A percentile compares a stretch with the other conserved stretches of the same genome.
Conservation (phyloP, 2,888 invertebrate genomes). For the Philhelius pedissequus region DNA sequence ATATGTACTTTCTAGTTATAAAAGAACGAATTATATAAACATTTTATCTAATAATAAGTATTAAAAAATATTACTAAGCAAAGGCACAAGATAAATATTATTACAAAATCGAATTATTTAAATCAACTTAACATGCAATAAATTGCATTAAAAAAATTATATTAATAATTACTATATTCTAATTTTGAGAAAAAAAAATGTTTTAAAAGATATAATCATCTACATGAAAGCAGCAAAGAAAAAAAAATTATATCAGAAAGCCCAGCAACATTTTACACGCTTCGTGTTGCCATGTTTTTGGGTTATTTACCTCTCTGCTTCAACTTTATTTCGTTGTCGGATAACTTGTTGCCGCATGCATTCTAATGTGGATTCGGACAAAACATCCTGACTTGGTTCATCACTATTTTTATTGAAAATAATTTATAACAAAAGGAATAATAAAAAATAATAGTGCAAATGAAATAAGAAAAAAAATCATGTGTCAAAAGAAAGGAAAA, state of each 20-base stretch:
- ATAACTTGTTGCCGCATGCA: conserved; percentile 90
- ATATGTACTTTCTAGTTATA: background rate
- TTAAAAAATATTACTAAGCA: background rate
- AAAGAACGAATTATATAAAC: background rate
- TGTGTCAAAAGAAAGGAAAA: conserved; percentile 1
- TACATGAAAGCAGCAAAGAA: conserved; percentile 59
- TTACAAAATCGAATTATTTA: background rate
- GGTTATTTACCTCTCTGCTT: conserved; percentile 86
- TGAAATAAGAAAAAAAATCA: conserved; percentile 27
- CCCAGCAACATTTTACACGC: conserved; percentile 45
- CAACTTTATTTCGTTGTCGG: conserved; percentile 88
- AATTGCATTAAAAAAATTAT: background rate
- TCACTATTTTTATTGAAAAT: conserved; percentile 70
- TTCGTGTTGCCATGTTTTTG: conserved; percentile 22
- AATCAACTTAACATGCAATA: background rate
- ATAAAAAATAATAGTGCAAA: conserved; percentile 32
- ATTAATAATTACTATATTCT: background rate
- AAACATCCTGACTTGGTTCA: conserved; percentile 82
- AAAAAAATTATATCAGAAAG: conserved; percentile 60
- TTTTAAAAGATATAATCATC: conserved; percentile 8
- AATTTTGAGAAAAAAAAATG: conserved; percentile 1
- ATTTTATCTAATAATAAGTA: background rate
- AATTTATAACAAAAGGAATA: conserved; percentile 27
- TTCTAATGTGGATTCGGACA: conserved; percentile 89
- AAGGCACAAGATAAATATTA: background rate